phyloP scores from a whole-genome alignment of 2,113 vertebrate genomes.

The Peucedramus taeniatus region DNA sequence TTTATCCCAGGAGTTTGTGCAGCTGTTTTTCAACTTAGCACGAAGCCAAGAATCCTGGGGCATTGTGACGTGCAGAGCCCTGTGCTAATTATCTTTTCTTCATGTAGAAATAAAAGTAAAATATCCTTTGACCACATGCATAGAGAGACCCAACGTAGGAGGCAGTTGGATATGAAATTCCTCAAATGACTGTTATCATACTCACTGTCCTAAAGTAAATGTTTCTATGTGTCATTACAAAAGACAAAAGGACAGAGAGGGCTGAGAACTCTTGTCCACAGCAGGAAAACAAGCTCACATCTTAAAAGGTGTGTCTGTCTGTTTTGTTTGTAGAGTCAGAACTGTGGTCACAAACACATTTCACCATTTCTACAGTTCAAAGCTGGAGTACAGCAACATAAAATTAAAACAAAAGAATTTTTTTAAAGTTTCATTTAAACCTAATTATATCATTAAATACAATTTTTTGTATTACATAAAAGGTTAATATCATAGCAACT shows the following conservation, averaged over 20 bases:
- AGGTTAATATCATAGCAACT: conserved; percentile 39
- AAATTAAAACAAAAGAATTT: not conserved
- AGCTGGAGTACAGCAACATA: not conserved
- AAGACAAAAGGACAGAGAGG: not conserved
- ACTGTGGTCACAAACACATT: not conserved
- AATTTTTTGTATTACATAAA: conserved; percentile 35
- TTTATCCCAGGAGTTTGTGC: not conserved
- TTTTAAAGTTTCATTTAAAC: not conserved
- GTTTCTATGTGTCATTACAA: not conserved
- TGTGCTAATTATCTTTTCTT: not conserved
- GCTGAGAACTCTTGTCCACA: not conserved
- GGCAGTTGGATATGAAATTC: not conserved
- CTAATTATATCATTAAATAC: conserved; percentile 32
- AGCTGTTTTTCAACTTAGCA: not conserved
- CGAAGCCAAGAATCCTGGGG: fast-evolving
- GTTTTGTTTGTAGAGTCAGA: not conserved
- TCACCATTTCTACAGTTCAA: not conserved
- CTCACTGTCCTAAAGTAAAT: not conserved
- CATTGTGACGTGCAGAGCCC: not conserved
- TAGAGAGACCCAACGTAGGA: fast-evolving
- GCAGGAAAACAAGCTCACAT: not conserved
- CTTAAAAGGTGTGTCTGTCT: not conserved
- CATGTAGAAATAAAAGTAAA: not conserved
- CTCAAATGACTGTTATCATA: not conserved
- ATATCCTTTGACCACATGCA: not conserved